These are phyloP conservation scores for Sminthurinus signatus DNA, from an alignment of 1,140 invertebrate genomes.

Conservation along the genomic window DNA sequence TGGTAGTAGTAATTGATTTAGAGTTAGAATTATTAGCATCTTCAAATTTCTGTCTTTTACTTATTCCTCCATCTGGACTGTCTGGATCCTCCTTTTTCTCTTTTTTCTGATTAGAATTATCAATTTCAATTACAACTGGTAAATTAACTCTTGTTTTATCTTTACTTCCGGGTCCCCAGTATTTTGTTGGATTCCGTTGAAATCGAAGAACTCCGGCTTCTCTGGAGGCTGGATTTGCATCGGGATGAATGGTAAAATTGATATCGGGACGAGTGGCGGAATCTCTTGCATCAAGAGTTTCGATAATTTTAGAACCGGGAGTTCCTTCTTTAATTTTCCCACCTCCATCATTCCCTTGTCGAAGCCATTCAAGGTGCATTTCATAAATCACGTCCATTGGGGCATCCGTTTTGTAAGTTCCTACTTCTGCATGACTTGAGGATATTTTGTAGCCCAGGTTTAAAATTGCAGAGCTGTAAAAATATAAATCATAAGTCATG, in stretches of 20 bases:
- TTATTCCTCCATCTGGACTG: too few species aligned
- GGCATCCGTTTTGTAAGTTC: slow-evolving; percentile 90
- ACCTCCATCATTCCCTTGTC: slow-evolving; percentile 33
- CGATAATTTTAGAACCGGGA: slow-evolving; percentile 11
- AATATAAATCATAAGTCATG: background rate
- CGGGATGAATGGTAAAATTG: slow-evolving; percentile 56
- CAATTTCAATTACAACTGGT: too few species aligned
- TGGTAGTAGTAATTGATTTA: too few species aligned
- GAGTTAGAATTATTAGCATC: too few species aligned
- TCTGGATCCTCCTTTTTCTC: too few species aligned
- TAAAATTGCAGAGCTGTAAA: slow-evolving; percentile 78
- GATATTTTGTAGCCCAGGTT: slow-evolving; percentile 91
- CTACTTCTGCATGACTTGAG: slow-evolving; percentile 77
- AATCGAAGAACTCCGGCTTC: slow-evolving; percentile 66
- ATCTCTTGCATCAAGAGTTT: slow-evolving; percentile 53
- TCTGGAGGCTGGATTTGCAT: slow-evolving; percentile 74
- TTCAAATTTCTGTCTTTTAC: too few species aligned
- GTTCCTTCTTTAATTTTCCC: slow-evolving; percentile 5
- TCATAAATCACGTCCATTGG: slow-evolving; percentile 85
- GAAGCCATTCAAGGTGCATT: slow-evolving; percentile 74
- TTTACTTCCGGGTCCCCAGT: slow-evolving; percentile 76
- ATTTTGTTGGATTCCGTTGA: slow-evolving; percentile 73
- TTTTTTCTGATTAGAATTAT: too few species aligned
- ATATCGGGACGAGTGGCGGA: slow-evolving; percentile 56
- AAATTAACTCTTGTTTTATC: too few species aligned